Evolutionary conservation across 92 coral and sea anemone species (phyloP), one percentile per base, ranked within the genome.

Genomic region (Zoanthus gigantus): DNA sequence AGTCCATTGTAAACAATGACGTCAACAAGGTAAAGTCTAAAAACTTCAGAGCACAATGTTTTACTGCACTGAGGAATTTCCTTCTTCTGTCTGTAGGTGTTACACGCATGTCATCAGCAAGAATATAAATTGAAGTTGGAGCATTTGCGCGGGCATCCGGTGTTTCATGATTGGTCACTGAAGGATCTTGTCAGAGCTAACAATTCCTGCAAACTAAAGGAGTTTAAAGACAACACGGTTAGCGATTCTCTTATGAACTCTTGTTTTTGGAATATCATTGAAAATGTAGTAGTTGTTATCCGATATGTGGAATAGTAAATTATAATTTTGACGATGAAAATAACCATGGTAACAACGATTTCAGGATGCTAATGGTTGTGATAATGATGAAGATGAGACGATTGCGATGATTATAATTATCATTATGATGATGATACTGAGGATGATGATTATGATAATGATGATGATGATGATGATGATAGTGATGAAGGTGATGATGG

Each of bases 221-320:
- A 92, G 15, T 81, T 89, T 75, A 75, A 88, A 42, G 94, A 89
- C 23, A 92, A 89, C 86, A 87, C 93, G 32, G 96, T 94, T 42
- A 73, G 91, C 78, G 10, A 0, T 18, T 57, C 56, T 50, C 12
- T 7, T 50, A 50, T 50, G 12, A 4, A 50, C 12, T 7, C 12
- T 50, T 50, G 56, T 50, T 11, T 50, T 50, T 50, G 42, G 56
- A 14, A 1, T 23, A 15, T 16, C 18, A 63, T 0, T 16, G 69
- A 16, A 7, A 63, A 23, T 63, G 2, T 16, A 17, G 69, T 17
- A 11, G n/a, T 23, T 17, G 69, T 23, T 63, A 13, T 14, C 7
- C 23, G 1, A 23, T 13, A 17, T 23, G 16, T 5, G 17, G 16
- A 16, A 16, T 2, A 17, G 23, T 63, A 23, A 61, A 61, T 61